A percentile compares a stretch with the other conserved stretches of the same genome.
These are phyloP conservation scores for Mesitornis unicolor DNA, from an alignment of 2,113 vertebrate genomes.

Conservation along the genomic window DNA sequence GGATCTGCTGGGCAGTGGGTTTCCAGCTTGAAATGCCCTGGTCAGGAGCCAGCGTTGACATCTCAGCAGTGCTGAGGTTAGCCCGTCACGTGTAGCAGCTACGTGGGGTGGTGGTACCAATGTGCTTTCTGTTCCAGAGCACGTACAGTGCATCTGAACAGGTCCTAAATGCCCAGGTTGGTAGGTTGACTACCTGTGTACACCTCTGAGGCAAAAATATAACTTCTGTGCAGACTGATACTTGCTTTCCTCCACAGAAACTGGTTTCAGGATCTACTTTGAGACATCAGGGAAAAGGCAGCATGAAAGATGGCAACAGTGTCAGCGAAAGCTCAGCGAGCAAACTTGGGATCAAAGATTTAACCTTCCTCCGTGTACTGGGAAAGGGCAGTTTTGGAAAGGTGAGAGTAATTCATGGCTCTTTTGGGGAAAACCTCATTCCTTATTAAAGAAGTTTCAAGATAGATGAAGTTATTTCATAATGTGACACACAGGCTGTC, in stretches of 20 bases:
- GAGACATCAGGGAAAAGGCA: conserved; percentile 68
- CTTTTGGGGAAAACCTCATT: background rate
- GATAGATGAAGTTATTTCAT: background rate
- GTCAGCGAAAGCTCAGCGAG: conserved; percentile 47
- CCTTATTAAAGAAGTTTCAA: background rate
- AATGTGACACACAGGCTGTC: background rate
- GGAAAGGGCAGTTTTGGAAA: conserved; percentile 99
- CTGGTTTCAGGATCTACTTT: conserved; percentile 68
- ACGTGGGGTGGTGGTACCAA: background rate
- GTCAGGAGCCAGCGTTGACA: background rate
- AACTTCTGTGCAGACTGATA: background rate
- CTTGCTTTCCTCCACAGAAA: conserved; percentile 54
- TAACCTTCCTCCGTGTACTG: conserved; percentile 91
- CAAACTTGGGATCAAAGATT: conserved; percentile 83
- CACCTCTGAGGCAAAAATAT: background rate
- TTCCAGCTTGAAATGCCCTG: background rate
- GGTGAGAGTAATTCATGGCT: conserved; percentile 72
- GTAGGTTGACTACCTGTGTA: background rate
- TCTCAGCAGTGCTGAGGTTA: background rate
- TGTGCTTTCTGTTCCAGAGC: background rate
- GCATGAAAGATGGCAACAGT: conserved; percentile 33
- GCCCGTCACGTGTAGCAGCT: fast-evolving
- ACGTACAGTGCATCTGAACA: background rate
- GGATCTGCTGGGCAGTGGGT: background rate
- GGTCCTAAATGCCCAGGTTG: background rate